Percentiles rank a stretch among this genome's conserved stretches.
Evolutionary conservation across 2,888 invertebrate genomes (phyloP).

Genomic region (Coecobrya sp.): DNA sequence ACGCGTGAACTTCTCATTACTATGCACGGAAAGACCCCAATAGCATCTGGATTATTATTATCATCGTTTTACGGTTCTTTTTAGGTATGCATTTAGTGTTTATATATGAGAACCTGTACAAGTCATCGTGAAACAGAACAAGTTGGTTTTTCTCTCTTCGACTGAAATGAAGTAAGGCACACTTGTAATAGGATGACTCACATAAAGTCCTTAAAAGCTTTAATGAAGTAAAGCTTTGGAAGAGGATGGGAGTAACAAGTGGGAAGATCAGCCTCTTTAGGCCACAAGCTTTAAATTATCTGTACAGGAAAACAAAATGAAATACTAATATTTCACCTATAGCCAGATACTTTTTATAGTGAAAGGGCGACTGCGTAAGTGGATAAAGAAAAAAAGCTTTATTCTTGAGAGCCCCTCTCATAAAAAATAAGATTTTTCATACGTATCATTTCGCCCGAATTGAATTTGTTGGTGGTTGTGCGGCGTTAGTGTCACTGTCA

Average conservation of each 20-base stretch:
- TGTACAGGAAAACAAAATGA: not conserved
- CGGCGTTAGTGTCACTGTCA: too few species aligned
- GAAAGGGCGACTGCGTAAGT: too few species aligned
- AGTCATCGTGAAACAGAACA: not conserved
- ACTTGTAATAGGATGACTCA: slow-evolving; percentile 35
- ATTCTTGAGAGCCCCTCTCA: too few species aligned
- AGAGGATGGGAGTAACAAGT: not conserved
- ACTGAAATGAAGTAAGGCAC: not conserved
- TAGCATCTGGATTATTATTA: slow-evolving; percentile 70
- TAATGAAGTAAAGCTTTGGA: slow-evolving; percentile 29
- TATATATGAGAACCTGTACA: not conserved
- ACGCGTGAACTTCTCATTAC: not conserved
- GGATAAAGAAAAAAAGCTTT: too few species aligned
- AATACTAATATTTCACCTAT: slow-evolving; percentile 1
- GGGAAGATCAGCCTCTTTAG: slow-evolving; percentile 60
- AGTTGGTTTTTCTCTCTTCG: not conserved
- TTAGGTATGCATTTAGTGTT: slow-evolving; percentile 9
- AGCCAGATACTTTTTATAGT: not conserved
- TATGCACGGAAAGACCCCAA: slow-evolving; percentile 47
- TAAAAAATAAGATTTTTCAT: too few species aligned
- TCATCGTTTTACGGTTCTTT: slow-evolving; percentile 72
- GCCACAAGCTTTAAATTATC: slow-evolving; percentile 59
- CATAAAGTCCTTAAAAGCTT: slow-evolving; percentile 55
- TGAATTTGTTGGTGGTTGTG: too few species aligned
- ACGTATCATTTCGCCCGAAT: too few species aligned